These are phyloP conservation scores for Rhinophrynus dorsalis DNA, from an alignment of 2,797 vertebrate genomes.

Conservation along the genomic window DNA sequence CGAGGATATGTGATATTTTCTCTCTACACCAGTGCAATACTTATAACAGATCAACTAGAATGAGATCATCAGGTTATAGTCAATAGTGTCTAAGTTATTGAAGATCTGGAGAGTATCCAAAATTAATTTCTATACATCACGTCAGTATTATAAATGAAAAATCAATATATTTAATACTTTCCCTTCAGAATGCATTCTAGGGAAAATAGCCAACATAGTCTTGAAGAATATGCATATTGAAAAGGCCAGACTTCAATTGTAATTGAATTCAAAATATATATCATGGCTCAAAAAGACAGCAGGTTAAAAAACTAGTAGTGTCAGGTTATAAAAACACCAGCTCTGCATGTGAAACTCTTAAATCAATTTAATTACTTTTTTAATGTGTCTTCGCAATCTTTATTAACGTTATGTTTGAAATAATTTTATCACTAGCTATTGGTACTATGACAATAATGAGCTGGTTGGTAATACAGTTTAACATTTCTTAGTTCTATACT, in stretches of 20 bases:
- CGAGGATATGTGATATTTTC: slow-evolving; percentile 21
- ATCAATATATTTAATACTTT: slow-evolving; percentile 86
- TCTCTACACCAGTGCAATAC: slow-evolving; percentile 33
- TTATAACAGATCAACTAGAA: slow-evolving; percentile 64
- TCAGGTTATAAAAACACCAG: slow-evolving; percentile 28
- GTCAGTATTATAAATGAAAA: slow-evolving; percentile 81
- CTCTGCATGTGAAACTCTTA: slow-evolving; percentile 55
- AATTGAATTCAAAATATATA: slow-evolving; percentile 57
- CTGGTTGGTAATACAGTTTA: neutral
- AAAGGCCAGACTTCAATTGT: slow-evolving; percentile 51
- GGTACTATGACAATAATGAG: neutral
- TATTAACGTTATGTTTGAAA: no score
- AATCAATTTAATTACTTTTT: slow-evolving; percentile 4
- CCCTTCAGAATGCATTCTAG: slow-evolving; percentile 72
- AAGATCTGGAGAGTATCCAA: slow-evolving; percentile 69
- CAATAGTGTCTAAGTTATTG: slow-evolving; percentile 63
- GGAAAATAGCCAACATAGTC: slow-evolving; percentile 60
- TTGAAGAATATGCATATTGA: slow-evolving; percentile 68
- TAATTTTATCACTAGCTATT: neutral
- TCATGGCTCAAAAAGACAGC: slow-evolving; percentile 43
- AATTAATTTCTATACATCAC: slow-evolving; percentile 78
- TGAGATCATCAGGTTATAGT: slow-evolving; percentile 64
- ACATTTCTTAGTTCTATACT: no score
- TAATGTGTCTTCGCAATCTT: neutral
- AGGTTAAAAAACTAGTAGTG: slow-evolving; percentile 48